Conservation (phyloP, 2,113 vertebrate genomes). For the Glaucomys volans region DNA sequence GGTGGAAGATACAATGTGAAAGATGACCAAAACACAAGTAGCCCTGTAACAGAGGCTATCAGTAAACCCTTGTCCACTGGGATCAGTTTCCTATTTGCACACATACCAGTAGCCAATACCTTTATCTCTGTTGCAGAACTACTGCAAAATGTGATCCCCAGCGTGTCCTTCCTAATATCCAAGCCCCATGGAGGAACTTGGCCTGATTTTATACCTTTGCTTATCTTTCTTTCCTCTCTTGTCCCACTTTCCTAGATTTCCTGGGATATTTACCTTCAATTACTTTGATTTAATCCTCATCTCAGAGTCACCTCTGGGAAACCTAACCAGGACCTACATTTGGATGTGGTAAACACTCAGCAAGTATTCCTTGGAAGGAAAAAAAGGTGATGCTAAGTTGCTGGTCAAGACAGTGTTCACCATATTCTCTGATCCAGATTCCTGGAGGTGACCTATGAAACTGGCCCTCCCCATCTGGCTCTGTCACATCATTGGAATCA, state of each 20-base stretch:
- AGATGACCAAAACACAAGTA: neutral
- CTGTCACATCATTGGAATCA: neutral
- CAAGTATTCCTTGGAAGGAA: neutral
- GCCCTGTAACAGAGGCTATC: neutral
- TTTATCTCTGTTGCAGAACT: neutral
- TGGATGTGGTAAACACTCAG: neutral
- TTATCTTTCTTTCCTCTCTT: neutral
- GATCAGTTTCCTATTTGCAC: neutral
- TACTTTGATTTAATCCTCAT: neutral
- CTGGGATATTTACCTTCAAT: neutral
- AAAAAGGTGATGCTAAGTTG: neutral
- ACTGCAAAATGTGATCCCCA: neutral
- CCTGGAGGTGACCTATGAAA: neutral
- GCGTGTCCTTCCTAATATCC: neutral
- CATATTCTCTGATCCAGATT: neutral
- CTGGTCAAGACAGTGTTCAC: neutral
- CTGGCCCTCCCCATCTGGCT: neutral
- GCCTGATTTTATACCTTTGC: neutral
- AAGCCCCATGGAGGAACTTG: neutral
- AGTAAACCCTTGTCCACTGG: neutral
- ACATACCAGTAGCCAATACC: neutral
- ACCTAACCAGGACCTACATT: neutral
- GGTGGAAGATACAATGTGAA: neutral
- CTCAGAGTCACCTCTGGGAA: neutral
- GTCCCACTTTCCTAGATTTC: neutral